Conservation (phyloP, 2,797 vertebrate genomes). For the Chelonia mydas region DNA sequence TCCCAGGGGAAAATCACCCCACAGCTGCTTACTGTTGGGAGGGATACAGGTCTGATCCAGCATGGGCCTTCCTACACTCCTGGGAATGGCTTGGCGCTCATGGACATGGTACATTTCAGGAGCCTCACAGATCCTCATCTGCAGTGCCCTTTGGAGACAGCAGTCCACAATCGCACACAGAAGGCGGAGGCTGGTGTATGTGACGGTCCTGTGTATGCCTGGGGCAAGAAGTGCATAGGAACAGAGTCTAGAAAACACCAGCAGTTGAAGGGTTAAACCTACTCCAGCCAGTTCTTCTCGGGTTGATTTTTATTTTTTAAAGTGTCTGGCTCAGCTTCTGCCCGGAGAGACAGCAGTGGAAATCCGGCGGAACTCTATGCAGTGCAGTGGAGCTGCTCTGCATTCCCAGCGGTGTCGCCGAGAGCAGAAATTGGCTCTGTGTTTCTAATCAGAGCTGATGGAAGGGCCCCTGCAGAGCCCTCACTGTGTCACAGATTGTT, state of each 20-base stretch:
- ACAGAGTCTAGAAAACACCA: background rate
- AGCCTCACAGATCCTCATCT: background rate
- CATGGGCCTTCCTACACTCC: background rate
- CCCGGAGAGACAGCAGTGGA: background rate
- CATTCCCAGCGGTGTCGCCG: background rate
- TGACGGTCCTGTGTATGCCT: background rate
- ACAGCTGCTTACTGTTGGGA: background rate
- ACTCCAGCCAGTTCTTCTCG: background rate
- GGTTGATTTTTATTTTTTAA: background rate
- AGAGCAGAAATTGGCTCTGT: background rate
- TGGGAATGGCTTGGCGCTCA: background rate
- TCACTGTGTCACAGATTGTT: background rate
- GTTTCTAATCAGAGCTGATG: background rate
- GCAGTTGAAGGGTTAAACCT: background rate
- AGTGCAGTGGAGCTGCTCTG: background rate
- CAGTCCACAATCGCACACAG: background rate
- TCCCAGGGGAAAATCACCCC: background rate
- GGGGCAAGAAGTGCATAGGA: background rate
- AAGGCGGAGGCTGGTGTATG: background rate
- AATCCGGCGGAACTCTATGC: background rate
- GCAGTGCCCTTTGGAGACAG: background rate
- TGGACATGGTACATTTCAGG: background rate
- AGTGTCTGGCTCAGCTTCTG: background rate
- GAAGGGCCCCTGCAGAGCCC: background rate
- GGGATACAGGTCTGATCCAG: background rate